phyloP scores from a whole-genome alignment of 1,140 invertebrate species.

The Zaprionus africanus region DNA sequence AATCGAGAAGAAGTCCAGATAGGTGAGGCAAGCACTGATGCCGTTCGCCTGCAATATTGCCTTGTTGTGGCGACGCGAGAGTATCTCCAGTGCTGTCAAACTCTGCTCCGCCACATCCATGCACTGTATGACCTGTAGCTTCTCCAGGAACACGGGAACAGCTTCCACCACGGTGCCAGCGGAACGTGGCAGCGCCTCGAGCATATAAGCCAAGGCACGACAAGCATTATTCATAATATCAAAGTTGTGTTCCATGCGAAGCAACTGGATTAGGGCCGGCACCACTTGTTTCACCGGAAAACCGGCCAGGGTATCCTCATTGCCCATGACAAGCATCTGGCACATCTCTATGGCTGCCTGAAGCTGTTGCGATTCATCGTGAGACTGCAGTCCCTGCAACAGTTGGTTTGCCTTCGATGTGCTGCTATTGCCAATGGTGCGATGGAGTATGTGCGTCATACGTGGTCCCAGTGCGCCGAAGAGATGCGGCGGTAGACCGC shows the following conservation, averaged over 20 bases:
- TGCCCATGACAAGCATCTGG: conserved; percentile 99
- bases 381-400: conserved; percentile 96
- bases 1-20: conserved; percentile 98
- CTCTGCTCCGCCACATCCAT: conserved; percentile 99
- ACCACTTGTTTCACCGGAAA: conserved; percentile 99
- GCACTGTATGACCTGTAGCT: conserved; percentile 98
- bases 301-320: conserved; percentile 98
- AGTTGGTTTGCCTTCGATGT: conserved; percentile 97
- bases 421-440: conserved; percentile 94
- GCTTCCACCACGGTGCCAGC: conserved; percentile 98
- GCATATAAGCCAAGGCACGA: conserved; percentile 99
- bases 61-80: conserved; percentile 98
- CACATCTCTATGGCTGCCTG: conserved; percentile 99
- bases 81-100: conserved; percentile 97
- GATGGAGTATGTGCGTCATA: conserved; percentile 98
- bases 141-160: conserved; percentile 97
- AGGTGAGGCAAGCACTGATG: conserved; percentile 97
- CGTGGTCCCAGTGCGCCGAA: conserved; percentile 97
- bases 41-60: conserved; percentile 97
- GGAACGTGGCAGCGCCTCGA: conserved; percentile 98
- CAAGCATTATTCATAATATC: conserved; percentile 99
- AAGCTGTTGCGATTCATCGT: conserved; percentile 98
- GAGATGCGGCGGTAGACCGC: conserved; percentile 97
- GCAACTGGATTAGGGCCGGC: conserved; percentile 94
- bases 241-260: conserved; percentile 98